A percentile compares a stretch with the other conserved stretches of the same genome.
Conservation (phyloP, 2,888 invertebrate species). For the Lepidocyrtoides sp. region DNA sequence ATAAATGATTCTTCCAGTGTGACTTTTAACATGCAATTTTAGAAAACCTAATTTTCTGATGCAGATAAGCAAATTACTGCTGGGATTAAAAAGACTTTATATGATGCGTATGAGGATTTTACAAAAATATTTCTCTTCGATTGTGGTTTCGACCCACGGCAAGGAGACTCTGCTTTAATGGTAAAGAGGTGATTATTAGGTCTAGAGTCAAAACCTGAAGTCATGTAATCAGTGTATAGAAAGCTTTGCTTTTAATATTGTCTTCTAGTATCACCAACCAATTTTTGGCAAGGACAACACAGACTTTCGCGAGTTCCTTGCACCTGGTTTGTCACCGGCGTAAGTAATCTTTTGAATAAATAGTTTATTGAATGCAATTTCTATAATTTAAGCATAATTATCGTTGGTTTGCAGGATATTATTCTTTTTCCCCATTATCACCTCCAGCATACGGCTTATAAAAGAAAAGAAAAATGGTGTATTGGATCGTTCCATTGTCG, state of each 20-base stretch:
- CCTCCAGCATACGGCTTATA: slow-evolving; percentile 75
- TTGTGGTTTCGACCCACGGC: slow-evolving; percentile 93
- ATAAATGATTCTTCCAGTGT: neutral
- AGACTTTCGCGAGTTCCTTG: slow-evolving; percentile 92
- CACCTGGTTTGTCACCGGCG: slow-evolving; percentile 93
- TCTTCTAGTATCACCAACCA: slow-evolving; percentile 38
- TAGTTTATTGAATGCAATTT: too few relatives aligned
- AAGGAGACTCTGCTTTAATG: slow-evolving; percentile 88
- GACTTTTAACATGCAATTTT: too few relatives aligned
- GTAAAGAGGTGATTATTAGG: too few relatives aligned
- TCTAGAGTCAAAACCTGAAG: too few relatives aligned
- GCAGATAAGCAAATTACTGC: slow-evolving; percentile 91
- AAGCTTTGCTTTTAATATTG: neutral
- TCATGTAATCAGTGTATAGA: neutral
- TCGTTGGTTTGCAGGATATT: slow-evolving; percentile 58
- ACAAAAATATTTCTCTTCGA: slow-evolving; percentile 91
- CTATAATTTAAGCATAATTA: neutral
- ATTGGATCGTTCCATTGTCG: slow-evolving; percentile 79
- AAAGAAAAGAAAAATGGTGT: slow-evolving; percentile 78
- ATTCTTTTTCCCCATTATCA: slow-evolving; percentile 75
- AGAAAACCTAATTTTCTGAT: too few relatives aligned
- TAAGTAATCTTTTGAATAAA: slow-evolving; percentile 40
- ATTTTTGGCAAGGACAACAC: slow-evolving; percentile 72
- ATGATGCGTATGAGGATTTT: slow-evolving; percentile 95
- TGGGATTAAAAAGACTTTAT: slow-evolving; percentile 94